phyloP scores from a whole-genome alignment of 2,888 invertebrate species.

The Euclidia mi region DNA sequence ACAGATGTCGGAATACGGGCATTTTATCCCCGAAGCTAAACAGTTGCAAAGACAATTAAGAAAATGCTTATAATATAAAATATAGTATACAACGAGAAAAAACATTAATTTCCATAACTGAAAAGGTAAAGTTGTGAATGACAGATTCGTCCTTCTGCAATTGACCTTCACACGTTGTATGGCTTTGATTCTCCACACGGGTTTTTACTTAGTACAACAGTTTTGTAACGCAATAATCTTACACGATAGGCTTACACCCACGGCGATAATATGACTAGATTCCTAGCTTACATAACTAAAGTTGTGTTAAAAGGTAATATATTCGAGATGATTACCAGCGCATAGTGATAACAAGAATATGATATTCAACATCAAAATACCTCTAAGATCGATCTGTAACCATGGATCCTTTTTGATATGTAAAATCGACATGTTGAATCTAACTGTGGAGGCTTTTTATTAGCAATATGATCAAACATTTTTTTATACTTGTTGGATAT shows the following conservation, averaged over 20 bases:
- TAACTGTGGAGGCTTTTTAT: too few relatives aligned
- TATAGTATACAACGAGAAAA: too few relatives aligned
- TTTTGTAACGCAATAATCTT: not conserved
- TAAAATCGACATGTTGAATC: too few relatives aligned
- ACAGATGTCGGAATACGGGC: too few relatives aligned
- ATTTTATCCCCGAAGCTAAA: too few relatives aligned
- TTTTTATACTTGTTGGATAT: too few relatives aligned
- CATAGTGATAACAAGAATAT: conserved; percentile 86
- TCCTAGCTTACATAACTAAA: not conserved
- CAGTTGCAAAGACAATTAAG: too few relatives aligned
- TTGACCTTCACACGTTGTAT: not conserved
- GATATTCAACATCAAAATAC: conserved; percentile 63
- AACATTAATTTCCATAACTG: too few relatives aligned
- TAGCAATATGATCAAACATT: too few relatives aligned
- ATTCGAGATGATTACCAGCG: conserved; percentile 84
- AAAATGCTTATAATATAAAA: too few relatives aligned
- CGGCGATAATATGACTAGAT: not conserved
- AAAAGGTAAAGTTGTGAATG: not conserved
- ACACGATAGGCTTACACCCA: not conserved
- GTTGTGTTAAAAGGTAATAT: not conserved
- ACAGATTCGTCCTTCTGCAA: not conserved
- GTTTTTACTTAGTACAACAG: conserved; percentile 1
- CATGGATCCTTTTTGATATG: too few relatives aligned
- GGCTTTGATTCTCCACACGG: conserved; percentile 10
- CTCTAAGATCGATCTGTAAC: conserved; percentile 50